A percentile compares a stretch with the other conserved stretches of the same genome.
These are phyloP conservation scores for Platygyra sinensis DNA, from an alignment of 64 coral and sea anemone genomes.

Conservation along the genomic window DNA sequence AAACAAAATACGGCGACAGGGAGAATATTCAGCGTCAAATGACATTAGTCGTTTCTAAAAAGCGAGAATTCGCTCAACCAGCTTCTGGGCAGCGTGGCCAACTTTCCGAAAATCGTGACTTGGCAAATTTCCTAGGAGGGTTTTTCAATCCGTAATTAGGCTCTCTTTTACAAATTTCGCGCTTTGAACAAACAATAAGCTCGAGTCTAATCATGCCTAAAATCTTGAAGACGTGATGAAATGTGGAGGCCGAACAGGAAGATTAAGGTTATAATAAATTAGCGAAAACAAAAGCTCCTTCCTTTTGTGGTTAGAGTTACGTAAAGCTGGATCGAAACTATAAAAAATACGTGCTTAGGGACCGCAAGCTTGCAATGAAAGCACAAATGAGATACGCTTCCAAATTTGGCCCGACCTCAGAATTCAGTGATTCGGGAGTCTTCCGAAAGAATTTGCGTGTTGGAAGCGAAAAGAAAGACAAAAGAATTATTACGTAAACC, in stretches of 20 bases:
- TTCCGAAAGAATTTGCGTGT: not conserved
- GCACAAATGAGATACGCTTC: not conserved
- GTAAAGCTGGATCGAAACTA: not conserved
- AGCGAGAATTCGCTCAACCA: not conserved
- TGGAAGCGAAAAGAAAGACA: too few relatives aligned
- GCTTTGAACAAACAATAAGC: constrained; percentile 12
- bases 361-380: not conserved
- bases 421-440: not conserved
- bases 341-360: constrained; percentile 18
- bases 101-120: constrained; percentile 10
- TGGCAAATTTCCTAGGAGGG: constrained; percentile 1
- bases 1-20: not conserved
- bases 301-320: constrained; percentile 24
- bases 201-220: constrained; percentile 1
- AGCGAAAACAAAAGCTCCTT: constrained; percentile 14
- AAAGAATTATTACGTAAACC: too few relatives aligned
- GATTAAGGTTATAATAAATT: constrained; percentile 14
- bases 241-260: constrained; percentile 33
- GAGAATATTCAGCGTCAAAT: not conserved
- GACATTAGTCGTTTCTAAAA: not conserved
- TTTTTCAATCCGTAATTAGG: not conserved
- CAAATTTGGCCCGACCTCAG: constrained; percentile 5
- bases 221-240: constrained; percentile 37
- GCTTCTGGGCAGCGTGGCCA: not conserved
- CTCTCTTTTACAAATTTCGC: not conserved